Conservation (phyloP, 2,113 vertebrate species). For the Ammodytes marinus region DNA sequence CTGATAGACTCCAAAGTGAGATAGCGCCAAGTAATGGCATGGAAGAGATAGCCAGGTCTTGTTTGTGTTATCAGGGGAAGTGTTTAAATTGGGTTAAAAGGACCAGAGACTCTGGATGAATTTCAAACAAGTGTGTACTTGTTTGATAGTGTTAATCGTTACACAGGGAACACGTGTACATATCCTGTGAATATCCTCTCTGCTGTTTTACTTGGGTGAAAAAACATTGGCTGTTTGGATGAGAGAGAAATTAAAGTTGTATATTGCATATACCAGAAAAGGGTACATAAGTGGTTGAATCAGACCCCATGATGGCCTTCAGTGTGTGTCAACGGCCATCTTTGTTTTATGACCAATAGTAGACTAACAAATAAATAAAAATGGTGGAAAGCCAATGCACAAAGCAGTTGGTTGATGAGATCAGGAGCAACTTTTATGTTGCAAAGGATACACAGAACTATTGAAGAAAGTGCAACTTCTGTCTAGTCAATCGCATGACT, state of each 20-base stretch:
- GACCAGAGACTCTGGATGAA: conserved; percentile 21
- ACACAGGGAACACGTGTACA: neutral
- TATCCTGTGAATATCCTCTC: neutral
- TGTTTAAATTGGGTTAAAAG: conserved; percentile 47
- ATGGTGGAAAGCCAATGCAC: conserved; percentile 46
- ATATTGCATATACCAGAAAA: neutral
- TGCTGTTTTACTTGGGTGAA: neutral
- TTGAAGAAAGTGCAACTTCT: neutral
- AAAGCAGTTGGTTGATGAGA: conserved; percentile 63
- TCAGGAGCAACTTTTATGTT: conserved; percentile 24
- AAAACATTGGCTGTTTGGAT: neutral
- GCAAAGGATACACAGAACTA: conserved; percentile 5
- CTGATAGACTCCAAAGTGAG: conserved; percentile 36
- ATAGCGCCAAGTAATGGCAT: conserved; percentile 40
- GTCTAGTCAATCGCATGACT: neutral
- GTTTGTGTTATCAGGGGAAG: conserved; percentile 27
- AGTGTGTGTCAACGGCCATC: conserved; percentile 8
- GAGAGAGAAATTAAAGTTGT: neutral
- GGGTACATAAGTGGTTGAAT: neutral
- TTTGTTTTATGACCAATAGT: conserved; percentile 42
- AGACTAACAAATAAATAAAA: conserved; percentile 40
- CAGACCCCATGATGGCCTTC: conserved; percentile 10
- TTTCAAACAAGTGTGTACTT: conserved; percentile 22
- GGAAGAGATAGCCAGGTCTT: conserved; percentile 28
- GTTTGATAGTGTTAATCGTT: conserved; percentile 14